phyloP scores from a whole-genome alignment of 2,113 vertebrate species.

The Toxotes chatareus region DNA sequence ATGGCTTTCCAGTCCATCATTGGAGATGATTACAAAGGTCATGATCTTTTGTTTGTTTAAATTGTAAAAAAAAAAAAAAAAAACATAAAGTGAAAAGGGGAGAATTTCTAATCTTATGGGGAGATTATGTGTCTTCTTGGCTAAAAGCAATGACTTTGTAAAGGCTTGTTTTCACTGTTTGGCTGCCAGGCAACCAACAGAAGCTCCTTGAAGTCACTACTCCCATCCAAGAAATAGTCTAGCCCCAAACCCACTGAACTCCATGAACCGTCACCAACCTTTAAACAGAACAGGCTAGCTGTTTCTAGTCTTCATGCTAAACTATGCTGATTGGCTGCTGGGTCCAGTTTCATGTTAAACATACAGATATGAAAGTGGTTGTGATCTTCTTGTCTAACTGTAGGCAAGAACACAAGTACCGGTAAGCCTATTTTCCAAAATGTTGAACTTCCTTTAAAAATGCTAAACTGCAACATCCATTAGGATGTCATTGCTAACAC shows the following conservation, averaged over 20 bases:
- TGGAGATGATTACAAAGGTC: conserved; percentile 85
- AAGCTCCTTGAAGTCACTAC: not conserved
- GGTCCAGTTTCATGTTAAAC: conserved; percentile 4
- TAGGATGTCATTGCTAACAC: conserved; percentile 15
- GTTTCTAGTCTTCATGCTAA: not conserved
- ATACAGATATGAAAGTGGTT: not conserved
- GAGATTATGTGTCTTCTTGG: not conserved
- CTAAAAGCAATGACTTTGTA: not conserved
- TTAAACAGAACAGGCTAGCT: not conserved
- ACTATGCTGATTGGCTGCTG: not conserved
- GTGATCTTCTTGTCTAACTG: conserved; percentile 1
- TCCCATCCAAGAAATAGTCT: not conserved
- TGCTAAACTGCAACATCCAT: conserved; percentile 13
- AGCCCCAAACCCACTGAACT: not conserved
- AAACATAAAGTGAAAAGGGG: not conserved
- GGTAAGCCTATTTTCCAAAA: not conserved
- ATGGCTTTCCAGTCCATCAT: conserved; percentile 87
- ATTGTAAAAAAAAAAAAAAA: not conserved
- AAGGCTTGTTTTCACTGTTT: conserved; percentile 6
- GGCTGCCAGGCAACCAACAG: not conserved
- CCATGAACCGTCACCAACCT: not conserved
- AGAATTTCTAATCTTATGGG: not conserved
- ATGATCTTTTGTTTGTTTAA: not conserved
- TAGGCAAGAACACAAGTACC: not conserved
- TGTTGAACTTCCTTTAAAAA: conserved; percentile 22